Conservation (phyloP, 2,797 vertebrate species). For the Platyrinchus mystaceus region DNA sequence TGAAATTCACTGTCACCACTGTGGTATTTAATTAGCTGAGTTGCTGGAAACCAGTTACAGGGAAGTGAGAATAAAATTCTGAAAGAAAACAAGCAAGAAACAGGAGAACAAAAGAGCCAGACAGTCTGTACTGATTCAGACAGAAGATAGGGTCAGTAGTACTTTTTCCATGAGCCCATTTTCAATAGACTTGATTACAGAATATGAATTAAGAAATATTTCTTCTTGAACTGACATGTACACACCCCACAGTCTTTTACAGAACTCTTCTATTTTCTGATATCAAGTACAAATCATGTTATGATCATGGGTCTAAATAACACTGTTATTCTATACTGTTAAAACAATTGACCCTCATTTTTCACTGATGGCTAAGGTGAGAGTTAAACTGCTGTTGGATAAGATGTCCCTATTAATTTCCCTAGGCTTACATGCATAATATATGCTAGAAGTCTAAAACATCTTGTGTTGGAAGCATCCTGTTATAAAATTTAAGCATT, state of each 20-base stretch:
- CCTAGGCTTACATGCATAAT: background rate
- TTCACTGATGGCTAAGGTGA: background rate
- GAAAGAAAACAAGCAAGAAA: background rate
- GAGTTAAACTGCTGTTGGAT: background rate
- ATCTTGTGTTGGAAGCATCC: background rate
- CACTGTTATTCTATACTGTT: background rate
- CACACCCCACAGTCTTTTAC: background rate
- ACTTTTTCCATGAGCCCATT: background rate
- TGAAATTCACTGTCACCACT: constrained; percentile 73
- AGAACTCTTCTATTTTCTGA: background rate
- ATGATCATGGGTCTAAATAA: background rate
- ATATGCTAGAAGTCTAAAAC: background rate
- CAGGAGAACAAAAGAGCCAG: constrained; percentile 33
- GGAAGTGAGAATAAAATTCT: constrained; percentile 44
- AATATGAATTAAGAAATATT: background rate
- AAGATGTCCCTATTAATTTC: background rate
- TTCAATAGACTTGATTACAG: background rate
- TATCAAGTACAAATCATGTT: background rate
- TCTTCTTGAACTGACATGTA: background rate
- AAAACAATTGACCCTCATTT: background rate
- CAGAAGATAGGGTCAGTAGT: background rate
- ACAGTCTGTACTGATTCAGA: constrained; percentile 22
- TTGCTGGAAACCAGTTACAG: constrained; percentile 59
- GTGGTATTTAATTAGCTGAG: constrained; percentile 75
- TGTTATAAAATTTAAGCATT: background rate